Evolutionary conservation across 2,113 vertebrate species (phyloP), one percentile per base, ranked within the genome.

Genomic region (Fulmarus glacialis): DNA sequence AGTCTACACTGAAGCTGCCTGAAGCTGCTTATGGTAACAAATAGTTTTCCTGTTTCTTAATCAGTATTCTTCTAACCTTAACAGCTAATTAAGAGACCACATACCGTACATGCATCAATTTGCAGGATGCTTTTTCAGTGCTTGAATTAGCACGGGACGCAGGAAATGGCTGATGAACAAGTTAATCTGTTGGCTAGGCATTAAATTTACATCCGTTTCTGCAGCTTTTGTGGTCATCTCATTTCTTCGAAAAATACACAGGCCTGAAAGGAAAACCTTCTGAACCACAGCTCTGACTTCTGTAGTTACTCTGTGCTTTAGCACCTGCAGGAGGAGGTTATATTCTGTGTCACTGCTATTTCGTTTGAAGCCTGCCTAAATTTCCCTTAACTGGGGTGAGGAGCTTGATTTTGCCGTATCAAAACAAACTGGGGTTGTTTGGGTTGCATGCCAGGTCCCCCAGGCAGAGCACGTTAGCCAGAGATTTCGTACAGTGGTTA

Each of bases 1-100:
- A 66, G 9, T 22, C 27, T 63, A 27, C 52, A 38, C 14, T n/a
- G n/a, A 93, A 89, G 66, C 36, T 70, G 15, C 26, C 53, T 93
- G 56, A 68, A 92, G 42, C 38, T 43, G 55, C 43, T 87, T 26
- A 15, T 22, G 16, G 29, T 64, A 87, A 72, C 18, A 94, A 87
- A 66, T 43, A 10, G 2, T 81, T 94, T 82, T 92, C 82, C 59
- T 81, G 4, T 85, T 90, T 60, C 42, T 72, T 84, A 79, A 60
- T 89, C 73, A 86, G n/a, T 56, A 83, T 75, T 83, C 42, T 72
- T 95, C 56, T 89, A 75, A 90, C 48, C 29, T 91, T 90, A 91
- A 52, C 83, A 91, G 48, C 42, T 55, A 84, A 82, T 90, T 96
- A 94, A 82, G 34, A 89, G 58, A 53, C 30, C 29, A 50, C 48